These are phyloP conservation scores for Pristionchus fissidentatus DNA, from an alignment of 2,888 invertebrate genomes.

Conservation along the genomic window DNA sequence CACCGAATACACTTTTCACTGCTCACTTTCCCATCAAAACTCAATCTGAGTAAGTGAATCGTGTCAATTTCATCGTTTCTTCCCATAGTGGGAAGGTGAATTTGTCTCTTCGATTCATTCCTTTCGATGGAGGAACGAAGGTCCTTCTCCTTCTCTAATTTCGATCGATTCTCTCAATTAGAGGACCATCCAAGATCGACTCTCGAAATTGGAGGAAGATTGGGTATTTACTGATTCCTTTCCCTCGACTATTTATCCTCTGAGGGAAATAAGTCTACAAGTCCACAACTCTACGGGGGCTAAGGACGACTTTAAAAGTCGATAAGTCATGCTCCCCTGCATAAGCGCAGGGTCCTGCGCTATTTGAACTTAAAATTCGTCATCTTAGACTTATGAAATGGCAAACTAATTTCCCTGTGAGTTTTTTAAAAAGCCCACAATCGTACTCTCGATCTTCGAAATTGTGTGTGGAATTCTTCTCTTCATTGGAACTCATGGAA, in stretches of 20 bases:
- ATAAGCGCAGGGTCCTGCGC: no score
- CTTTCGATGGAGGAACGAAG: no score
- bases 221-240: no score
- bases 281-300: no score
- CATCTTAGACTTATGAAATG: no score
- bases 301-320: no score
- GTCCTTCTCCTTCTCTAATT: neutral
- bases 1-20: neutral
- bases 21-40: constrained; percentile 12
- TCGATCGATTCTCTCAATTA: constrained; percentile 6
- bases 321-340: no score
- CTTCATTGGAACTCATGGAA: neutral
- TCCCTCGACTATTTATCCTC: no score
- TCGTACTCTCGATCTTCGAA: neutral
- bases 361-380: no score
- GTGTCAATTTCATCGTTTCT: neutral
- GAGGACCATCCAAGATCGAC: neutral
- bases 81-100: neutral
- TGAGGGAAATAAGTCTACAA: no score
- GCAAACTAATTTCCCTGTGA: neutral
- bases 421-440: neutral
- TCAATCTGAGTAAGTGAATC: neutral
- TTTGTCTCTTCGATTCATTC: neutral
- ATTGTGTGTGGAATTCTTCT: neutral
- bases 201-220: constrained; percentile 17